Evolutionary conservation across 2,797 vertebrate species (phyloP), one percentile per base, ranked within the genome.

Genomic region (Dallia pectoralis): DNA sequence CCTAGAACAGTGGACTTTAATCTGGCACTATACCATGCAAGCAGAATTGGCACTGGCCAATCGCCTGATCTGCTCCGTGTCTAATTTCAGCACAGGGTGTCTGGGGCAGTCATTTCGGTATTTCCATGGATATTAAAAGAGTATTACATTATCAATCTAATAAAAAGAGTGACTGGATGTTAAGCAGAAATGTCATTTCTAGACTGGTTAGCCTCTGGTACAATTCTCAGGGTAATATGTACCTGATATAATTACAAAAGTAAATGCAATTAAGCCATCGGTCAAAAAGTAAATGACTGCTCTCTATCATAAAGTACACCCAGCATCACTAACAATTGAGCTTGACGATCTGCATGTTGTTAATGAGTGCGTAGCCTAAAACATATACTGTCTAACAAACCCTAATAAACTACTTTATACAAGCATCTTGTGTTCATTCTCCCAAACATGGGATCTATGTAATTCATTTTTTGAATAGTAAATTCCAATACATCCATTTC

Each of bases 1-100:
- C 72, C 72, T 75, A 59, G 75, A 85, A 85, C 81, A 77, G 87
- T 80, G 84, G 85, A 88, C 87, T 88, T 91, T 89, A 84, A 86
- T 90, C 82, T 87, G n/a, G 80, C 79, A 79, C 89, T 91, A 85
- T 76, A 81, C 80, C 75, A 69, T 77, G 68, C 75, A 80, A 77
- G 88, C 86, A 84, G 75, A 85, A 89, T 89, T 81, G 89, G 73
- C 84, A 83, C 82, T 85, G 73, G 71, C 79, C 71, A 84, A 82
- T 81, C 84, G 70, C 86, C 74, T 87, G 82, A 88, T 80, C 83
- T 85, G 84, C 83, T 79, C 78, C 83, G 79, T 89, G 82, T 89
- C 87, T 82, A 81, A 71, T 89, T 81, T 89, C 82, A 86, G 87
- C 86, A 83, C 81, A 87, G 84, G 87, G 64, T 86, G 81, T 66